Conservation (phyloP, 2,113 vertebrate genomes). For the Nothobranchius kuhntae region DNA sequence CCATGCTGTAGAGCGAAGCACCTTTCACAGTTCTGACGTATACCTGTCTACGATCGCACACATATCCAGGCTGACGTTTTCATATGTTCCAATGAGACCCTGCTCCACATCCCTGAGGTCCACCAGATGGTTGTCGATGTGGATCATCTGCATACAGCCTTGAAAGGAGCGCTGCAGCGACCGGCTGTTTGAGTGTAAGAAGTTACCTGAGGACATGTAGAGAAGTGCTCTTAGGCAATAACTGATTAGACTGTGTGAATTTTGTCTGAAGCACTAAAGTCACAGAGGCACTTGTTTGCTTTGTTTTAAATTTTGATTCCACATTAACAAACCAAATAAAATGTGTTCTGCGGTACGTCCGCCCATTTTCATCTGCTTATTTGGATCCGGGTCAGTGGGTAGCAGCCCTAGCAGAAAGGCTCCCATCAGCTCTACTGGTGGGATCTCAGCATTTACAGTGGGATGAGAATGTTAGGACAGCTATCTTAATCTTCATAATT, state of each 20-base stretch:
- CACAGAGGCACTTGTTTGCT: too few species aligned
- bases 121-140: conserved; percentile 90
- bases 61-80: conserved; percentile 96
- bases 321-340: neutral
- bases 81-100: conserved; percentile 88
- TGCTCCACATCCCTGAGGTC: conserved; percentile 89
- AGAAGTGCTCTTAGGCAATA: neutral
- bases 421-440: too few species aligned
- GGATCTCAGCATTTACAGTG: too few species aligned
- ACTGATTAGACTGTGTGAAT: too few species aligned
- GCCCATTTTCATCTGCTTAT: too few species aligned
- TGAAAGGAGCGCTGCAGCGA: conserved; percentile 89
- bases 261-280: too few species aligned
- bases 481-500: too few species aligned
- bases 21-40: neutral
- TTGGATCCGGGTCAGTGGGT: too few species aligned
- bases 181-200: conserved; percentile 65
- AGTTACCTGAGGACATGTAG: conserved; percentile 81
- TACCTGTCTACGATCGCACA: conserved; percentile 97
- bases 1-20: too few species aligned
- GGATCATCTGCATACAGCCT: conserved; percentile 97
- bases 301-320: neutral
- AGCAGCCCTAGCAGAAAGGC: too few species aligned
- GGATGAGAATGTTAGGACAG: too few species aligned
- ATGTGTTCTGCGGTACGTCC: neutral